A percentile compares a stretch with the other conserved stretches of the same genome.
These are phyloP conservation scores for Cynocephalus volans DNA, from an alignment of 2,113 vertebrate species.

Conservation along the genomic window DNA sequence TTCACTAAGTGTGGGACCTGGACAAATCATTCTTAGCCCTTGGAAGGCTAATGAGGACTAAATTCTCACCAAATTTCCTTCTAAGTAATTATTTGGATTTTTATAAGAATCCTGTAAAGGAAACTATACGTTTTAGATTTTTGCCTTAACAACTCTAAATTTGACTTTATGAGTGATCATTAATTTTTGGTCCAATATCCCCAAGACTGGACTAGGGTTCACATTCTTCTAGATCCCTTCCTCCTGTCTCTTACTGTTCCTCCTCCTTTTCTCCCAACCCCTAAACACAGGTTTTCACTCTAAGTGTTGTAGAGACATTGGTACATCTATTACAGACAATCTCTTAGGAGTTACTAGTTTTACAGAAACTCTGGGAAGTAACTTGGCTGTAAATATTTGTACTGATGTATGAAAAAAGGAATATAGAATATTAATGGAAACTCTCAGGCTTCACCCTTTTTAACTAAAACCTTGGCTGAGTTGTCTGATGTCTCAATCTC, in stretches of 20 bases:
- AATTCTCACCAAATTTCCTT: neutral
- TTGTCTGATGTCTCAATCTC: neutral
- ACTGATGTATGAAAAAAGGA: neutral
- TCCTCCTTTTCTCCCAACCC: neutral
- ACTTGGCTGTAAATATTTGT: neutral
- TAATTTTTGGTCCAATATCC: neutral
- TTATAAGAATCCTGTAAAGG: neutral
- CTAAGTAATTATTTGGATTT: neutral
- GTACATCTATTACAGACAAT: neutral
- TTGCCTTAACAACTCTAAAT: neutral
- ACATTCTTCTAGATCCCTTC: neutral
- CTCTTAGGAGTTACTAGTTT: neutral
- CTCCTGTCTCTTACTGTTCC: neutral
- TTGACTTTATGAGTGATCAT: neutral
- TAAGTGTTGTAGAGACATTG: neutral
- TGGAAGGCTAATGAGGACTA: neutral
- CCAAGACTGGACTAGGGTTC: neutral
- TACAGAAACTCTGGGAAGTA: neutral
- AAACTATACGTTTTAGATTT: neutral
- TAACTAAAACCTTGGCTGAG: neutral
- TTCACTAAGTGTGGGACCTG: neutral
- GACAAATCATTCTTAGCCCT: neutral
- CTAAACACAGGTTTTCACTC: neutral
- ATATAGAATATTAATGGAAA: neutral
- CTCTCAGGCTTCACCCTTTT: neutral